These are phyloP conservation scores for Ariolimax columbianus DNA, from an alignment of 2,888 invertebrate species.

Conservation along the genomic window DNA sequence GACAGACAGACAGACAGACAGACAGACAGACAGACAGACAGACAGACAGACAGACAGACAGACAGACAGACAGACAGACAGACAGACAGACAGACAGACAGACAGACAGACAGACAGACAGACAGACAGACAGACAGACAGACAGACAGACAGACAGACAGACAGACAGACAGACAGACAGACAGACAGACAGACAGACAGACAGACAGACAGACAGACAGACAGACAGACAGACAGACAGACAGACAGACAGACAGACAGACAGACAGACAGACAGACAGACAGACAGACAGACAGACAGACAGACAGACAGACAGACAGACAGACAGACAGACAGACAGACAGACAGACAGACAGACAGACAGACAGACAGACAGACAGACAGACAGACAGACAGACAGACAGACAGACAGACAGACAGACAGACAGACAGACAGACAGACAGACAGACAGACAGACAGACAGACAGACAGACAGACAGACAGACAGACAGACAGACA, in stretches of 20 bases:
- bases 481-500: background rate
- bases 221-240: background rate
- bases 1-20: too few species aligned
- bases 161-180: background rate
- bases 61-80: background rate
- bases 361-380: background rate
- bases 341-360: background rate
- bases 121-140: background rate
- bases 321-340: background rate
- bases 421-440: background rate
- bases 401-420: background rate
- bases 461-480: background rate
- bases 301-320: background rate
- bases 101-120: background rate
- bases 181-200: background rate
- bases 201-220: background rate
- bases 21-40: too few species aligned
- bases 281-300: background rate
- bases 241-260: background rate
- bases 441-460: background rate
- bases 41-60: background rate
- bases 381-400: background rate
- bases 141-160: background rate
- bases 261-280: background rate
- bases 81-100: background rate